A percentile compares a stretch with the other conserved stretches of the same genome.
Evolutionary conservation across 2,888 invertebrate species (phyloP).

Genomic region (Aromia moschata): DNA sequence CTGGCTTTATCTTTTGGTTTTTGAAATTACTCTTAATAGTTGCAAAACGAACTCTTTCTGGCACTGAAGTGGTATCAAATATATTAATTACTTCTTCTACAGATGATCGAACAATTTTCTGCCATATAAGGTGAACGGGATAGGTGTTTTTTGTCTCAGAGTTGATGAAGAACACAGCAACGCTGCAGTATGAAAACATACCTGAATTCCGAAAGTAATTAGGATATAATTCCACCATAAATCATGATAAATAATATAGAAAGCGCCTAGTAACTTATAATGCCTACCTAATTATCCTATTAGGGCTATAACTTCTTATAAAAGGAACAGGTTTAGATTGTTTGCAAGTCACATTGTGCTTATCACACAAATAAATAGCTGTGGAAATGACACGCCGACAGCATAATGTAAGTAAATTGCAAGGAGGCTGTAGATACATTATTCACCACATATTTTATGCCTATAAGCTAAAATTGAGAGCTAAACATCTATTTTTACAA

Average conservation of each 20-base stretch:
- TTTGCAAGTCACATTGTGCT: constrained; percentile 12
- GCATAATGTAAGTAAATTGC: constrained; percentile 9
- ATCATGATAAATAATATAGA: constrained; percentile 24
- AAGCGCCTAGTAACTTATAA: constrained; percentile 27
- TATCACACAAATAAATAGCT: constrained; percentile 14
- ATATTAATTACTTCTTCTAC: too few species aligned
- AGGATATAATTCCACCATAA: constrained; percentile 21
- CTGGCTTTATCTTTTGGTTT: too few species aligned
- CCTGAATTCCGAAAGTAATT: constrained; percentile 12
- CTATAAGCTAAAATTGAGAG: neutral
- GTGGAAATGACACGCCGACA: constrained; percentile 7
- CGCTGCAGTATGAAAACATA: neutral
- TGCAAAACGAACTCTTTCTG: too few species aligned
- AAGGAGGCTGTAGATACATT: neutral
- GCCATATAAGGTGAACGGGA: too few species aligned
- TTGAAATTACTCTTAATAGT: too few species aligned
- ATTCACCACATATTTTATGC: neutral
- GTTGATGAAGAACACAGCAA: neutral
- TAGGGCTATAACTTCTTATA: constrained; percentile 20
- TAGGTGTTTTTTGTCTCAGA: too few species aligned
- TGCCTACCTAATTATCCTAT: constrained; percentile 28
- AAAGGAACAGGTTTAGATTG: constrained; percentile 23
- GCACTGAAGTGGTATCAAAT: too few species aligned
- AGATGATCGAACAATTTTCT: too few species aligned
- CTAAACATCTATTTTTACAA: too few species aligned